These are phyloP conservation scores for Linepithema humile DNA, from an alignment of 1,140 invertebrate genomes.

Conservation along the genomic window DNA sequence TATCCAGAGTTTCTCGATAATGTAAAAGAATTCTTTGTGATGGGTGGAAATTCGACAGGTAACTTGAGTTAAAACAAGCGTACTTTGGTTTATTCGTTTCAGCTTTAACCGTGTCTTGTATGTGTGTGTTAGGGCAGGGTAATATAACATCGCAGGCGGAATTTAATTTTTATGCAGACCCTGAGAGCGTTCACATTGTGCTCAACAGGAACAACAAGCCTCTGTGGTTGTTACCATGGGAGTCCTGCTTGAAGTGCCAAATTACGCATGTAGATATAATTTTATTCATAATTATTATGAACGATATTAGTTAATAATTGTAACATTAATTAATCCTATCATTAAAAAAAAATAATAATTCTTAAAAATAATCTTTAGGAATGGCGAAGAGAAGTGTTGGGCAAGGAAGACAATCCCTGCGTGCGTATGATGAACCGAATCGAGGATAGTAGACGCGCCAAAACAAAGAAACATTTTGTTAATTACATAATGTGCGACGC, in stretches of 20 bases:
- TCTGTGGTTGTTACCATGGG: slow-evolving; percentile 88
- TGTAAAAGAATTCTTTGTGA: slow-evolving; percentile 88
- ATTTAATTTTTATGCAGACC: slow-evolving; percentile 92
- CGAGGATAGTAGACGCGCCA: slow-evolving; percentile 81
- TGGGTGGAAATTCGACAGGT: slow-evolving; percentile 92
- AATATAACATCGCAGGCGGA: slow-evolving; percentile 86
- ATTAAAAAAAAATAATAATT: slow-evolving; percentile 39
- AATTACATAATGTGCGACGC: slow-evolving; percentile 85
- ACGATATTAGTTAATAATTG: neutral
- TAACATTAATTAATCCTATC: neutral
- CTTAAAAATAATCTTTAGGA: slow-evolving; percentile 81
- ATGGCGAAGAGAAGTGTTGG: slow-evolving; percentile 85
- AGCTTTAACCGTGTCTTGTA: neutral
- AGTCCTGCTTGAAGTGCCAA: slow-evolving; percentile 84
- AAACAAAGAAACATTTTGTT: slow-evolving; percentile 75
- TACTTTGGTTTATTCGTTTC: slow-evolving; percentile 22
- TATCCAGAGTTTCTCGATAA: slow-evolving; percentile 87
- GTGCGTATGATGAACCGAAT: slow-evolving; percentile 85
- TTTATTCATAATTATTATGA: neutral
- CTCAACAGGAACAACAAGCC: slow-evolving; percentile 85
- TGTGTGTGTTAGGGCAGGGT: slow-evolving; percentile 1
- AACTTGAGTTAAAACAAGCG: slow-evolving; percentile 52
- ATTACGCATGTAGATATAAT: slow-evolving; percentile 83
- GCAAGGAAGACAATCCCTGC: slow-evolving; percentile 78
- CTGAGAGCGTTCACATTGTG: slow-evolving; percentile 91